Conservation (phyloP, 2,113 vertebrate genomes). For the Malurus elegans region DNA sequence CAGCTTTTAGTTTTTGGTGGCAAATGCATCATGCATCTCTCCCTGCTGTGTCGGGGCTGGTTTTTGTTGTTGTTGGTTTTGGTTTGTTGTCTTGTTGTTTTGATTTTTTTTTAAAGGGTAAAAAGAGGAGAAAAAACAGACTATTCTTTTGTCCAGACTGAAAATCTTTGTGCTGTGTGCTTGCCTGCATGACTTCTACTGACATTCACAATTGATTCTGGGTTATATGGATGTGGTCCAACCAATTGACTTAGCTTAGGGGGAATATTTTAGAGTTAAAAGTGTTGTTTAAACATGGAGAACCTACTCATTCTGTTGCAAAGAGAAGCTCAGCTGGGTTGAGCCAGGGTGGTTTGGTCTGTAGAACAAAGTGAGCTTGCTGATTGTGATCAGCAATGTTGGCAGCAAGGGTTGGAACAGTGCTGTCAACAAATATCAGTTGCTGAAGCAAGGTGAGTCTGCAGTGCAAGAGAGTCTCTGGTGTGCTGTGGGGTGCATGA, state of each 20-base stretch:
- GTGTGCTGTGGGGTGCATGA: not conserved
- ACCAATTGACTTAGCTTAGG: not conserved
- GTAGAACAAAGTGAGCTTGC: not conserved
- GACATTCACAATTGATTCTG: not conserved
- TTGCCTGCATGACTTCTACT: not conserved
- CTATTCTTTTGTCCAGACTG: not conserved
- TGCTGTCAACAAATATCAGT: not conserved
- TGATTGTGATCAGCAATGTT: not conserved
- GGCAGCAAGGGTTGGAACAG: not conserved
- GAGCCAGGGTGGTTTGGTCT: not conserved
- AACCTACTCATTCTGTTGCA: not conserved
- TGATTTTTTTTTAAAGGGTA: not conserved
- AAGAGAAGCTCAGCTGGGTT: not conserved
- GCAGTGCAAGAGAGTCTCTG: not conserved
- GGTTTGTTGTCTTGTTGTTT: not conserved
- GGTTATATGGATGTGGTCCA: not conserved
- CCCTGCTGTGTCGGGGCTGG: fast-evolving
- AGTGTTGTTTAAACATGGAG: not conserved
- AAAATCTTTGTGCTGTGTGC: not conserved
- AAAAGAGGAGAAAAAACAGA: fast-evolving
- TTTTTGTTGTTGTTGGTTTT: not conserved
- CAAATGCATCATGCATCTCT: not conserved
- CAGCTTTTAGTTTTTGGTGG: fast-evolving
- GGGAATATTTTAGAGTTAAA: not conserved
- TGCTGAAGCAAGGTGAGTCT: not conserved